These are phyloP conservation scores for Meta bourneti DNA, from an alignment of 2,888 invertebrate genomes.

Conservation along the genomic window DNA sequence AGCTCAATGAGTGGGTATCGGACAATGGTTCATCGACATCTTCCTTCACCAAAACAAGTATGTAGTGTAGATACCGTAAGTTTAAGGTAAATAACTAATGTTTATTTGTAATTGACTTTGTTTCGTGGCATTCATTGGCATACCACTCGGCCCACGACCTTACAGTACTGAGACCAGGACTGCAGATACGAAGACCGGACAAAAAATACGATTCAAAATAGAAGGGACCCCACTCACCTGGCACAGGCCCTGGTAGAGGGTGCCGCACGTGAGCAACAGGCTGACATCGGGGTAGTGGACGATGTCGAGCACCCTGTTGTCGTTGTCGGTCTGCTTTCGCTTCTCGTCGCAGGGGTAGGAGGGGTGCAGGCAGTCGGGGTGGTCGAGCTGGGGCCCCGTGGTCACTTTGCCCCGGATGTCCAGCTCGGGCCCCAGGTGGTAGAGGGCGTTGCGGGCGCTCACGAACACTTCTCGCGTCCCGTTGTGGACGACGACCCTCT, in stretches of 20 bases:
- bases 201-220: too few relatives aligned
- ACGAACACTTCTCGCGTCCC: constrained; percentile 64
- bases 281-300: constrained; percentile 6
- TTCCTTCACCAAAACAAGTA: too few relatives aligned
- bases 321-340: constrained; percentile 32
- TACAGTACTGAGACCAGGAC: too few relatives aligned
- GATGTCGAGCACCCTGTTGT: constrained; percentile 60
- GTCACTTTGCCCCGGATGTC: constrained; percentile 12
- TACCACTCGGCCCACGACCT: too few relatives aligned
- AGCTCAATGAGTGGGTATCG: too few relatives aligned
- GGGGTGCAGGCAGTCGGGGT: constrained; percentile 54
- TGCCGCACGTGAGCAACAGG: constrained; percentile 71
- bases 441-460: constrained; percentile 66
- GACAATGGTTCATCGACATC: too few relatives aligned
- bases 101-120: too few relatives aligned
- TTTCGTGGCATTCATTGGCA: too few relatives aligned
- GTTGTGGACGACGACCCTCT: constrained; percentile 48
- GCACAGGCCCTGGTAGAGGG: constrained; percentile 76
- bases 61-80: too few relatives aligned
- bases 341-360: constrained; percentile 45
- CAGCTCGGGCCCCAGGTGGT: constrained; percentile 57
- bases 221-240: background rate
- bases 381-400: constrained; percentile 70
- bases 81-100: too few relatives aligned
- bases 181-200: too few relatives aligned